Evolutionary conservation across 2,113 vertebrate species (phyloP).

Genomic region (Pachycephala philippinensis): DNA sequence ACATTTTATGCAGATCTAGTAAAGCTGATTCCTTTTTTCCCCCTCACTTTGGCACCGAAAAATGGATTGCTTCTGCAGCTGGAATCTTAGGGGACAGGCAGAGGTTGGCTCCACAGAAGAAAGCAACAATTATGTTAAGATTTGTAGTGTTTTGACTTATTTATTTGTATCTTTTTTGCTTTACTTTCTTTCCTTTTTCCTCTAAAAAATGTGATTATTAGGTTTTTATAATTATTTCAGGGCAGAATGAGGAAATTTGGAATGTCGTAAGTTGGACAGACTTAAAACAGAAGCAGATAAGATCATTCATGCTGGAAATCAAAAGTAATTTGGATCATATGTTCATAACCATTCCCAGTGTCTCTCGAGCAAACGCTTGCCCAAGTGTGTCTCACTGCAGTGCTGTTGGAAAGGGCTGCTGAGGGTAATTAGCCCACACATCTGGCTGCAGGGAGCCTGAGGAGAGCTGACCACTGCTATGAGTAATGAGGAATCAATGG

Average conservation of each 20-base stretch:
- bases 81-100: not conserved
- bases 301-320: slow-evolving; percentile 37
- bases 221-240: slow-evolving; percentile 19
- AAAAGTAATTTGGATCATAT: slow-evolving; percentile 43
- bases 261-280: not conserved
- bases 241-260: slow-evolving; percentile 35
- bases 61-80: not conserved
- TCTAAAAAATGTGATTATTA: not conserved
- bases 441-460: slow-evolving; percentile 2
- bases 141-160: not conserved
- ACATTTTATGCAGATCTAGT: not conserved
- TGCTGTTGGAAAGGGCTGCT: not conserved
- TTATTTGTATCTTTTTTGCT: not conserved
- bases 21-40: not conserved
- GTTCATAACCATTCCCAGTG: slow-evolving; percentile 22
- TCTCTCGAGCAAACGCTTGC: not conserved
- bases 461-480: not conserved
- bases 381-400: not conserved
- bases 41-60: not conserved
- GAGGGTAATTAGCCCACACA: slow-evolving; percentile 9
- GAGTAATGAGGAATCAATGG: not conserved
- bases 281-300: slow-evolving; percentile 54
- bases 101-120: not conserved
- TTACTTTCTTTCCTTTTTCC: not conserved
- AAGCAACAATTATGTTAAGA: not conserved